A percentile compares a stretch with the other conserved stretches of the same genome.
Conservation (phyloP, 2,888 invertebrate species). For the Electrophaes corylata region DNA sequence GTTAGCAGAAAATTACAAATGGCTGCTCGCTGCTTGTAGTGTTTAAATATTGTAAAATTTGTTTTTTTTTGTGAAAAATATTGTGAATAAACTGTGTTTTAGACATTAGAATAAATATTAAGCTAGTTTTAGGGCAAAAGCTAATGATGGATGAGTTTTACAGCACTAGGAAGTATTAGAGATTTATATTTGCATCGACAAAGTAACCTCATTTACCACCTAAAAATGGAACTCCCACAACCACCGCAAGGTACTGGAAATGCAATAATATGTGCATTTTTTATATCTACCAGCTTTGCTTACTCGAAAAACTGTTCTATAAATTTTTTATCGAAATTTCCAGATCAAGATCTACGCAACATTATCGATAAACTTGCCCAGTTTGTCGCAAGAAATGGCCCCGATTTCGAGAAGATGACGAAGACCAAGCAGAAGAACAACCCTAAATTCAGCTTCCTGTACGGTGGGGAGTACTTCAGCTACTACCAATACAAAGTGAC, state of each 20-base stretch:
- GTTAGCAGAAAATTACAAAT: slow-evolving; percentile 47
- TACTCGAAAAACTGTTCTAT: not conserved
- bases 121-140: not conserved
- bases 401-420: slow-evolving; percentile 99
- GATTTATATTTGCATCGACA: not conserved
- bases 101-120: not conserved
- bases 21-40: slow-evolving; percentile 43
- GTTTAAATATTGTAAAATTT: slow-evolving; percentile 34
- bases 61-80: slow-evolving; percentile 27
- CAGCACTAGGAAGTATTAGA: not conserved
- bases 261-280: not conserved
- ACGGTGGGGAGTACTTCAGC: slow-evolving; percentile 97
- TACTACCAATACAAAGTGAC: slow-evolving; percentile 99
- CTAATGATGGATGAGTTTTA: slow-evolving; percentile 20
- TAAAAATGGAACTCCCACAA: slow-evolving; percentile 81
- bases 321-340: slow-evolving; percentile 44
- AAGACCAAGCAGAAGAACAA: slow-evolving; percentile 99
- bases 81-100: slow-evolving; percentile 18
- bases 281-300: not conserved
- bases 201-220: slow-evolving; percentile 64
- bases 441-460: slow-evolving; percentile 98
- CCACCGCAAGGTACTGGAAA: slow-evolving; percentile 84
- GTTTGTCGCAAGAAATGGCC: slow-evolving; percentile 99
- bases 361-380: slow-evolving; percentile 99
- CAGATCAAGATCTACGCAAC: slow-evolving; percentile 97